Conservation (phyloP, 2,888 invertebrate species). For the Epicampocera succincta region DNA sequence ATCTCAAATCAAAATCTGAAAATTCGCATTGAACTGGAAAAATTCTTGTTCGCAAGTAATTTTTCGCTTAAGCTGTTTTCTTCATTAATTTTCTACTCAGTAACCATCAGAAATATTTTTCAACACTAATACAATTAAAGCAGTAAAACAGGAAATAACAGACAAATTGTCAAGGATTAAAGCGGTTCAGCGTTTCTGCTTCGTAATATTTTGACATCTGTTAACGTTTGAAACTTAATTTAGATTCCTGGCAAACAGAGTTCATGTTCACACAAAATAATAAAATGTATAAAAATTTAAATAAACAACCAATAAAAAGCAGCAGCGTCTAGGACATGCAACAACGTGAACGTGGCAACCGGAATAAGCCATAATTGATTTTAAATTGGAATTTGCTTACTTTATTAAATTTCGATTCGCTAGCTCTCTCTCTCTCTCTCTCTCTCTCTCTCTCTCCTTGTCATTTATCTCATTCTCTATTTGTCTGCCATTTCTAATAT, state of each 20-base stretch:
- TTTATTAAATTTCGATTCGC: conserved; percentile 40
- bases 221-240: conserved; percentile 19
- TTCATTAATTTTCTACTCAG: neutral
- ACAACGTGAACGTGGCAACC: conserved; percentile 15
- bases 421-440: too few species aligned
- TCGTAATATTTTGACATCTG: conserved; percentile 31
- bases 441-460: conserved; percentile 4
- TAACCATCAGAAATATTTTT: conserved; percentile 28
- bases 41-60: too few species aligned
- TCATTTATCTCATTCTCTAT: neutral
- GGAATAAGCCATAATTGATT: conserved; percentile 55
- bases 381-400: conserved; percentile 60
- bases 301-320: conserved; percentile 10
- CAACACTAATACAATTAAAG: conserved; percentile 58
- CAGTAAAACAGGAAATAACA: conserved; percentile 17
- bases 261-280: conserved; percentile 6
- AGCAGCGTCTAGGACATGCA: neutral
- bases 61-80: neutral
- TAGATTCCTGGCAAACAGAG: neutral
- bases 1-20: too few species aligned
- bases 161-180: conserved; percentile 39
- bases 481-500: conserved; percentile 42
- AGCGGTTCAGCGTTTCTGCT: conserved; percentile 10
- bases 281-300: conserved; percentile 1
- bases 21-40: too few species aligned